A percentile compares a stretch with the other conserved stretches of the same genome.
phyloP scores from a whole-genome alignment of 2,888 invertebrate species.

The Drosophila stalkeri region DNA sequence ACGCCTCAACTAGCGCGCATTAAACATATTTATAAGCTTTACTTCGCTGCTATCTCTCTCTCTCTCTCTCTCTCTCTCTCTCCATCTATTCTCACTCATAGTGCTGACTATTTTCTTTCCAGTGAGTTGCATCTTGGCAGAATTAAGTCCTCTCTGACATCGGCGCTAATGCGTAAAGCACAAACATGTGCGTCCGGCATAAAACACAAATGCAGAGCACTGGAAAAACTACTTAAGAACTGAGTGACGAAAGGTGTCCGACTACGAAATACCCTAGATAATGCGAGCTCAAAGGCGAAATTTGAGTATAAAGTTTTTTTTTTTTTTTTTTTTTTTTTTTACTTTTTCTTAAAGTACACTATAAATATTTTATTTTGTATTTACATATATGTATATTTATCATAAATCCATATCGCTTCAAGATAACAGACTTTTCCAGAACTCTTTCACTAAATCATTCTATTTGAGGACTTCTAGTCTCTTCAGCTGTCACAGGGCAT shows the following conservation, averaged over 20 bases:
- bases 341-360: too few species aligned
- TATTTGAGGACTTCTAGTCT: neutral
- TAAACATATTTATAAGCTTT: constrained; percentile 38
- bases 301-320: too few species aligned
- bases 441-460: neutral
- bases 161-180: constrained; percentile 34
- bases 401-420: neutral
- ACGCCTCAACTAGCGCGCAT: constrained; percentile 41
- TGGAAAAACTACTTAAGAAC: neutral
- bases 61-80: neutral
- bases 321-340: too few species aligned
- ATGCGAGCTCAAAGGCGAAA: neutral
- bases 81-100: neutral
- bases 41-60: neutral
- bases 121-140: constrained; percentile 15
- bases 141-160: constrained; percentile 8
- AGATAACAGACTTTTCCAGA: neutral
- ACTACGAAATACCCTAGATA: constrained; percentile 6
- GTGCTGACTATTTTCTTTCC: neutral
- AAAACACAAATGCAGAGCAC: constrained; percentile 27
- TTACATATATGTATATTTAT: too few species aligned
- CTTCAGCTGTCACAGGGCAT: neutral
- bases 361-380: too few species aligned
- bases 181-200: constrained; percentile 29
- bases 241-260: neutral